Conservation (phyloP, 2,113 vertebrate species). For the Megaceryle maxima region DNA sequence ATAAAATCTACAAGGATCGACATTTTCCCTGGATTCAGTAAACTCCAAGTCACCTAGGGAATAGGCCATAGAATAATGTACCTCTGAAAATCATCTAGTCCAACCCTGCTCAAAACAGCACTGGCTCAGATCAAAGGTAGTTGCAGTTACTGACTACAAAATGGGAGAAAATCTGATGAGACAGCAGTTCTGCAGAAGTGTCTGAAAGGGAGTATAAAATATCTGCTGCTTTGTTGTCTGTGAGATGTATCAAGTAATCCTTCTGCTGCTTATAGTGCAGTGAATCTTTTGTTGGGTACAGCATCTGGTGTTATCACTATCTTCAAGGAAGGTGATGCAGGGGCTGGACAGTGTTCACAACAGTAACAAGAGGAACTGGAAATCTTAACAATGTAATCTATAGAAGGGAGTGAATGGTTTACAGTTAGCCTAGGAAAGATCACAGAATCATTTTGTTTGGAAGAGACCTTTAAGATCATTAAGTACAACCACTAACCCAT, state of each 20-base stretch:
- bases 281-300: neutral
- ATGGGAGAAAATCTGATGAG: neutral
- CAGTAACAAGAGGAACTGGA: neutral
- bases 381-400: neutral
- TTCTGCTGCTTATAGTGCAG: neutral
- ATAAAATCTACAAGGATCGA: neutral
- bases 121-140: too few relatives aligned
- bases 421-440: neutral
- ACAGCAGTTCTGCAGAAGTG: neutral
- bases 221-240: neutral
- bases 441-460: neutral
- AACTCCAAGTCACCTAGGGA: neutral
- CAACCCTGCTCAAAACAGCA: accelerated
- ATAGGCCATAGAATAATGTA: neutral
- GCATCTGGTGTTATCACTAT: neutral
- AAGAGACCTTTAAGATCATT: neutral
- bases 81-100: neutral
- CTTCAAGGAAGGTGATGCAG: neutral
- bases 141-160: neutral
- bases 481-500: neutral
- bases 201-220: neutral
- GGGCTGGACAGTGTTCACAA: neutral
- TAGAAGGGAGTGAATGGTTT: neutral
- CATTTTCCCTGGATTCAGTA: neutral
- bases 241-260: neutral